These are phyloP conservation scores for Diachasma alloeum DNA, from an alignment of 1,140 invertebrate genomes.

Conservation along the genomic window DNA sequence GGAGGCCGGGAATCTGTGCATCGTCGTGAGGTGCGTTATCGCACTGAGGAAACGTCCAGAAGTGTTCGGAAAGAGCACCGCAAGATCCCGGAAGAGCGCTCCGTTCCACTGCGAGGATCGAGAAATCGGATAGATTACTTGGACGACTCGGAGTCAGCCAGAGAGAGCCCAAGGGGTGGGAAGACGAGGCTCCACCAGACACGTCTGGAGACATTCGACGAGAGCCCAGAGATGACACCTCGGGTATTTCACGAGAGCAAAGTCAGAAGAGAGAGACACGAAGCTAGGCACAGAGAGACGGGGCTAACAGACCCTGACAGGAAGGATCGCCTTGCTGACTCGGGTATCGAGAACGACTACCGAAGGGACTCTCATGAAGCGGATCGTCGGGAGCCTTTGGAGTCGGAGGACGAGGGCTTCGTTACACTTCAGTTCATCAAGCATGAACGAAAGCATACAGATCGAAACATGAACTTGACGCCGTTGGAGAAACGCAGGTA, in stretches of 20 bases:
- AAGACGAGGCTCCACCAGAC: slow-evolving; percentile 38
- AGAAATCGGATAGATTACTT: slow-evolving; percentile 55
- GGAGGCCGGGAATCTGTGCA: slow-evolving; percentile 48
- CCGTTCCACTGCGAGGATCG: slow-evolving; percentile 52
- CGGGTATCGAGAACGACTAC: slow-evolving; percentile 81
- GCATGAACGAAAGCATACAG: slow-evolving; percentile 73
- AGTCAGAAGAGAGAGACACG: slow-evolving; percentile 38
- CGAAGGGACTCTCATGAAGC: slow-evolving; percentile 73
- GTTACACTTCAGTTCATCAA: slow-evolving; percentile 71
- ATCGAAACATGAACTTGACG: slow-evolving; percentile 57
- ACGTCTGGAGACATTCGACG: slow-evolving; percentile 46
- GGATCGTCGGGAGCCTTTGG: slow-evolving; percentile 62
- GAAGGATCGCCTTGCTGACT: slow-evolving; percentile 75
- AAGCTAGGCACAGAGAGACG: slow-evolving; percentile 50
- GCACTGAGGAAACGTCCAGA: slow-evolving; percentile 43
- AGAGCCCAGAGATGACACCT: slow-evolving; percentile 48
- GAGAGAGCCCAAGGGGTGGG: slow-evolving; percentile 40
- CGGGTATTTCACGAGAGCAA: slow-evolving; percentile 58
- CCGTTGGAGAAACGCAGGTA: slow-evolving; percentile 56
- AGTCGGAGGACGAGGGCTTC: slow-evolving; percentile 72
- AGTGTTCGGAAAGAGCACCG: slow-evolving; percentile 44
- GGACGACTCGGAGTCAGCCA: slow-evolving; percentile 53
- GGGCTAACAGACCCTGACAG: slow-evolving; percentile 55
- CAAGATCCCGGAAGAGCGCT: slow-evolving; percentile 47
- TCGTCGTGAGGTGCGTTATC: slow-evolving; percentile 44